Evolutionary conservation across 2,888 invertebrate genomes (phyloP), one percentile per base, ranked within the genome.

Genomic region (Pasiphila rectangulata): DNA sequence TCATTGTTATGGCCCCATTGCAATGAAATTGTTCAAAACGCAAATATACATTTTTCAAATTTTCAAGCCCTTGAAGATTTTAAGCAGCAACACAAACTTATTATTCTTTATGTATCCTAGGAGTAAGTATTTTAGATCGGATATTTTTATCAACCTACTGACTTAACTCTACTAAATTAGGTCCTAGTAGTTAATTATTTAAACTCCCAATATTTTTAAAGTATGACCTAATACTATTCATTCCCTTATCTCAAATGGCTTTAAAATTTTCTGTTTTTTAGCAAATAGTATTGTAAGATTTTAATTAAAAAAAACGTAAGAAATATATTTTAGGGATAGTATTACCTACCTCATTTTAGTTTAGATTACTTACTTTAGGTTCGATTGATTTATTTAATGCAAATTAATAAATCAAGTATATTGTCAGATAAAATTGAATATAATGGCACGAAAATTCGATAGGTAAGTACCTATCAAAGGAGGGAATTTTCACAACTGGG

Each of bases 401-500:
- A 19, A 32, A 3, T 10, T 17, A 24, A 41, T 6, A 43, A 24
- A 39, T 10, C 15, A 38, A 10, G 74, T 73, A 83, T 84, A 84
- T 85, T 87, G 83, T 85, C 83, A 61, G 82, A 78, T 81, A 76
- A 62, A 69, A 79, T 78, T 59, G 75, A 79, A 69, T 70, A 81
- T 62, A 75, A 87, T 88, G 87, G 86, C 87, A 88, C 87, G 77
- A 71, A 84, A 84, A 83, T 76, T 77, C n/a, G 9, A n/a, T 32
- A 6, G n/a, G 15, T 17, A n/a, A 5, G 32, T 16, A 73, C 75
- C 78, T 83, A 84, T 84, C 79, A 77, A 75, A 85, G 87, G 88
- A 87, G 83, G 88, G 88, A 87, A 78, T 79, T 69, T 77, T 87
- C 88, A 88, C 88, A 88, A 87, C 86, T 75, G 79, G 79, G 70